Percentiles rank a stretch among this genome's conserved stretches.
Evolutionary conservation across 2,113 vertebrate genomes (phyloP).

Genomic region (Osmerus eperlanus): DNA sequence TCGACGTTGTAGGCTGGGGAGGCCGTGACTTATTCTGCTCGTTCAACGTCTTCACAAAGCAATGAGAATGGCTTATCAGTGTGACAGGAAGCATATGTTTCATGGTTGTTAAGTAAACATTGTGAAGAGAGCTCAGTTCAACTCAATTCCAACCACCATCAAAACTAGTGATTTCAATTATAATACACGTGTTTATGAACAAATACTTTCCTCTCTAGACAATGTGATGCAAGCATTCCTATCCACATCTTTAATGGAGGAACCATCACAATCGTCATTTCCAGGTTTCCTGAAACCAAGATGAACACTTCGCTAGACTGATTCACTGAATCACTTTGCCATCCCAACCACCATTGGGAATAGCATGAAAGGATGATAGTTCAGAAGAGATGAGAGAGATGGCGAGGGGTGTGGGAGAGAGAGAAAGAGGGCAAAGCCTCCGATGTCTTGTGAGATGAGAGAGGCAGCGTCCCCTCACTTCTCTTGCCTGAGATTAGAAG

Average conservation of each 20-base stretch:
- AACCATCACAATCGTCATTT: background rate
- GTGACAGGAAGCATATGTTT: too few species aligned
- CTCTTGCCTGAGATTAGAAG: constrained; percentile 58
- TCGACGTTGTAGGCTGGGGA: constrained; percentile 5
- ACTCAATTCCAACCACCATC: too few species aligned
- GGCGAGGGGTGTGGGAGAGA: constrained; percentile 16
- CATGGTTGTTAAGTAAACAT: too few species aligned
- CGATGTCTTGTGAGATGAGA: constrained; percentile 63
- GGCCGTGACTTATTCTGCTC: constrained; percentile 17
- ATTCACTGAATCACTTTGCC: background rate
- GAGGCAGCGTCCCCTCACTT: constrained; percentile 41
- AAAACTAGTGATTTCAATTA: too few species aligned
- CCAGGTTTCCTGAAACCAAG: background rate
- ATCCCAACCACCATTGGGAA: background rate
- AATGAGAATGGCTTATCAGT: too few species aligned
- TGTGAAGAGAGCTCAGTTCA: too few species aligned
- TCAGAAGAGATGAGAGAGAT: background rate
- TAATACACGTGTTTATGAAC: too few species aligned
- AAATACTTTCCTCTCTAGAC: too few species aligned
- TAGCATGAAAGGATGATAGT: background rate
- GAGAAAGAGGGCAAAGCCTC: constrained; percentile 49
- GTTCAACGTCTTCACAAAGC: background rate
- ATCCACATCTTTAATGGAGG: too few species aligned
- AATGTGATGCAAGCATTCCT: too few species aligned
- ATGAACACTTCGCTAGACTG: background rate